phyloP scores from a whole-genome alignment of 2,113 vertebrate species.

The Passer montanus region DNA sequence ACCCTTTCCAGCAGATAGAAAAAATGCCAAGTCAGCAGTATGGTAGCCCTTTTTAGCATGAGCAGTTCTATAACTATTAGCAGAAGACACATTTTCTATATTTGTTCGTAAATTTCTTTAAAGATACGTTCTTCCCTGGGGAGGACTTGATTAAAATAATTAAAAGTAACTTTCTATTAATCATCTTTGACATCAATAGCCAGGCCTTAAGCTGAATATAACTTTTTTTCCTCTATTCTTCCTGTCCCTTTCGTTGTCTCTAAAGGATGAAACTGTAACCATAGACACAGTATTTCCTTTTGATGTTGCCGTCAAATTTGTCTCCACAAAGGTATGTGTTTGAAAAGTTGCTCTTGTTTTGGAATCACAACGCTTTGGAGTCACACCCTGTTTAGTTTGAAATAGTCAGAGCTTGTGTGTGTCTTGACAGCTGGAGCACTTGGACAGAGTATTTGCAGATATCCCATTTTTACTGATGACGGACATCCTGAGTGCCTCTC shows the following conservation, averaged over 20 bases:
- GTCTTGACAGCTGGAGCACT: slow-evolving; percentile 84
- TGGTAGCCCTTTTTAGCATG: neutral
- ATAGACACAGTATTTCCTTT: slow-evolving; percentile 96
- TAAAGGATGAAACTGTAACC: slow-evolving; percentile 92
- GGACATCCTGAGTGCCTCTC: slow-evolving; percentile 88
- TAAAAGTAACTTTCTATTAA: neutral
- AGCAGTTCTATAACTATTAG: neutral
- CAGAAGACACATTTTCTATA: neutral
- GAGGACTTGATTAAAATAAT: neutral
- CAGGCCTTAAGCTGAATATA: neutral
- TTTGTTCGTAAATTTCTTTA: neutral
- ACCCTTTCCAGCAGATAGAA: neutral
- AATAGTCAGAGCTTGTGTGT: slow-evolving; percentile 17
- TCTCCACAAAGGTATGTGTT: slow-evolving; percentile 88
- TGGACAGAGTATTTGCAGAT: slow-evolving; percentile 88
- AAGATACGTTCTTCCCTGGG: fast-evolving
- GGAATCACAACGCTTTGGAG: neutral
- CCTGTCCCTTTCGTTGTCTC: neutral
- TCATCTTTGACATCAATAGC: neutral
- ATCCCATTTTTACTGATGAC: slow-evolving; percentile 94
- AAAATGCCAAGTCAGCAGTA: neutral
- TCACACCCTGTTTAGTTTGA: neutral
- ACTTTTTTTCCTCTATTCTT: neutral
- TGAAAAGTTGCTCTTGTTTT: neutral
- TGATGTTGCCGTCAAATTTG: slow-evolving; percentile 92